Percentiles rank a stretch among this genome's conserved stretches.
Conservation (phyloP, 2,113 vertebrate species). For the Odobenus rosmarus region DNA sequence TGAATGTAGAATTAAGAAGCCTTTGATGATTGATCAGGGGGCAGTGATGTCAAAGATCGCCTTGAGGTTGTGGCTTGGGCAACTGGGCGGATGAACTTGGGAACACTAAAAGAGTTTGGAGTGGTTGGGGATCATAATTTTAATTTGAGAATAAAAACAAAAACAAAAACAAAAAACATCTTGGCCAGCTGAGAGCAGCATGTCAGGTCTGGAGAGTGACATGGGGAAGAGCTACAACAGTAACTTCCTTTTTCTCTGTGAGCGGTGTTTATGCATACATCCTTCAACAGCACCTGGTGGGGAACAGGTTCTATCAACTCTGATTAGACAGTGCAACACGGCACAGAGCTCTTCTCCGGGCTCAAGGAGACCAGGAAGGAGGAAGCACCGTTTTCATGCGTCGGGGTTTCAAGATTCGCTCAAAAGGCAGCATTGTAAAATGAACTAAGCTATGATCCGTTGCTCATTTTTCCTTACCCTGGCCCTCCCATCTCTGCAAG, state of each 20-base stretch:
- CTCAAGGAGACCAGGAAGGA: background rate
- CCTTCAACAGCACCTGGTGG: background rate
- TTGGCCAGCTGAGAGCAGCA: background rate
- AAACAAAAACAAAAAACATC: background rate
- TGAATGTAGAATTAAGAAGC: background rate
- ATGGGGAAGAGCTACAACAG: background rate
- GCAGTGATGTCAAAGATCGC: background rate
- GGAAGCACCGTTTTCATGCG: background rate
- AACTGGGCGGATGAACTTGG: background rate
- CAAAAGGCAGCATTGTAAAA: background rate
- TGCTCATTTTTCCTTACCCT: background rate
- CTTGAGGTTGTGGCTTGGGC: fast-evolving
- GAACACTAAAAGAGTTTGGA: background rate
- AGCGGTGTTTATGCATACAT: background rate
- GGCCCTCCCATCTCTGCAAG: background rate
- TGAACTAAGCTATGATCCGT: background rate
- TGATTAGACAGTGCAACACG: fast-evolving
- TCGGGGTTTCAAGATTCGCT: background rate
- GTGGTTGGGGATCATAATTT: background rate
- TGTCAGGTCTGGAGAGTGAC: background rate
- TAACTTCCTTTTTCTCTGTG: background rate
- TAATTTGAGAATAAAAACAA: background rate
- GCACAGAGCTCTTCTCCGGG: background rate
- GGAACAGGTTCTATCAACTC: background rate
- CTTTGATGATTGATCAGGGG: background rate